Conservation (phyloP, 2,113 vertebrate genomes). For the Serinus canaria region DNA sequence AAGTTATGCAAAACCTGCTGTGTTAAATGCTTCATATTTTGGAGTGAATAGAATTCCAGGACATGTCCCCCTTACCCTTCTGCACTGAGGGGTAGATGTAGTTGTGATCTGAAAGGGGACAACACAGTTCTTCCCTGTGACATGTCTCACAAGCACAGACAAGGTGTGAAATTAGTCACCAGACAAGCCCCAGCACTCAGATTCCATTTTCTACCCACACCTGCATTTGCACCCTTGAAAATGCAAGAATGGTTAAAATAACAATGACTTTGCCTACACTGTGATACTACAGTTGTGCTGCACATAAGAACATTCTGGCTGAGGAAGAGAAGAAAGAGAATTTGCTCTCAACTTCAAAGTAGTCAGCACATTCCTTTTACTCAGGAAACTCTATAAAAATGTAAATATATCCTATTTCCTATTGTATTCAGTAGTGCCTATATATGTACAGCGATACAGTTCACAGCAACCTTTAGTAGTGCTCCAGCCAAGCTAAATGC, state of each 20-base stretch:
- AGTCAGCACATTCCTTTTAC: neutral
- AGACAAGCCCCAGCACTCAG: neutral
- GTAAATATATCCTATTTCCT: constrained; percentile 18
- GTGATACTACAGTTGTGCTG: neutral
- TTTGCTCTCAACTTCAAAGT: neutral
- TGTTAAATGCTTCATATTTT: neutral
- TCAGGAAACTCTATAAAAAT: constrained; percentile 26
- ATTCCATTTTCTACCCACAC: neutral
- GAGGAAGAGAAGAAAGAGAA: neutral
- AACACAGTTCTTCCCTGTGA: neutral
- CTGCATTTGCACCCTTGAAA: neutral
- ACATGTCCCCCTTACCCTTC: neutral
- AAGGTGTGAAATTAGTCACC: neutral
- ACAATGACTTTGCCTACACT: neutral
- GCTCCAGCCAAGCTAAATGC: constrained; percentile 10
- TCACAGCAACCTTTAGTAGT: neutral
- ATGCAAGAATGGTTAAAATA: neutral
- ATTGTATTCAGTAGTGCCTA: constrained; percentile 3
- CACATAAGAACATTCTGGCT: neutral
- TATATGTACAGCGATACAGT: neutral
- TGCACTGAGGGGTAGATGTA: neutral
- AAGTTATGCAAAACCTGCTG: neutral
- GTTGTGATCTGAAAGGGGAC: neutral
- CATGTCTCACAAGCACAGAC: neutral
- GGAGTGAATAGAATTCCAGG: neutral